Evolutionary conservation across 2,888 invertebrate species (phyloP), one percentile per base, ranked within the genome.

Genomic region (Balanococcus diminutus): DNA sequence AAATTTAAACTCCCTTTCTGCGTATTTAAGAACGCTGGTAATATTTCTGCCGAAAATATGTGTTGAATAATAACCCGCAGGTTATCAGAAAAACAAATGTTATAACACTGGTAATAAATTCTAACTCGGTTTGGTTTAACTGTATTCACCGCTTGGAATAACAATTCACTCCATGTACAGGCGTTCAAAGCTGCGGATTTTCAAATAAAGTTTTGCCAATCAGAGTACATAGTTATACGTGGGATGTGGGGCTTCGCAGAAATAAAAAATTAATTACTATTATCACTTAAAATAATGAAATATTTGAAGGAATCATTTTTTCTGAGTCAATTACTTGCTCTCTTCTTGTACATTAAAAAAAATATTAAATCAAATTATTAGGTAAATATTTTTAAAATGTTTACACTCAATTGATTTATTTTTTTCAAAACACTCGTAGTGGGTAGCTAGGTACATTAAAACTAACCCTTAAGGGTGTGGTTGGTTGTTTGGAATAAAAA

Each of bases 31-130:
- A 72, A 72, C 14, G 72, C 31, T 28, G 0, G 72, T 32, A 72
- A 72, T 31, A 72, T 72, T 72, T 72, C 25, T 32, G 72, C 31
- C 72, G 31, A 72, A 72, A 72, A 72, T 72, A 72, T 72, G 72
- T 72, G 72, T 72, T 72, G 72, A 72, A 72, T 72, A 72, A 72
- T 72, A 72, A 72, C 72, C 72, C 72, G 72, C 72, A 72, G 72
- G 72, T 72, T 72, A 72, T 72, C 72, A 72, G 72, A 72, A 72
- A 72, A 72, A 72, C 72, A 72, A 72, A 72, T 72, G 72, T 72
- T 72, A 32, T 72, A 72, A 32, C 72, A 72, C 32, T 25, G 72
- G 72, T 72, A 72, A 72, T 72, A 72, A 72, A 72, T 72, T 72
- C 25, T 32, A 25, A 31, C 72, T n/a, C n/a, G 28, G 22, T 72